Evolutionary conservation across 2,888 invertebrate genomes (phyloP), one percentile per base, ranked within the genome.

Genomic region (Metalampra italica): DNA sequence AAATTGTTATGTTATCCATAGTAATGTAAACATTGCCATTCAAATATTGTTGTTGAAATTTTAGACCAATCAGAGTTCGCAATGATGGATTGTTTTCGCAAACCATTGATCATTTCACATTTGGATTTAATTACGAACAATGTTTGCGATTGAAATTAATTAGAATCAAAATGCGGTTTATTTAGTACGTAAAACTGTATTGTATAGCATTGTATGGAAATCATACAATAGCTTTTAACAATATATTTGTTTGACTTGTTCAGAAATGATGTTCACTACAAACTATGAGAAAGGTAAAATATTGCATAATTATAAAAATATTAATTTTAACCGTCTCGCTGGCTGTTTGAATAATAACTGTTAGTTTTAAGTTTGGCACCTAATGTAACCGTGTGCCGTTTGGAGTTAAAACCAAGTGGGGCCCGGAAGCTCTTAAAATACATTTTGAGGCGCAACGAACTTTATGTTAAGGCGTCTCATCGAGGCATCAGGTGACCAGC

Each of bases 111-210:
- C n/a, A 32, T 32, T 32, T 32, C 9, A 32, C 8, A 32, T 32
- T 32, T 32, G 32, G 8, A 22, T 36, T 11, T 36, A 36, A 36
- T 36, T 22, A 22, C 22, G 22, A 3, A 22, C 5, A 2, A 3
- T 36, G 39, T 39, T 39, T 15, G 41, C 5, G 41, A 40, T 43
- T 30, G 29, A 48, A 44, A 34, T 40, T 46, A 46, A 40, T 46
- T 46, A 34, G 11, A 34, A 46, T 30, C 29, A n/a, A 3, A 32
- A 43, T 39, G 39, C 29, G 29, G 38, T 40, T 30, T 46, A 34
- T 11, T 11, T 34, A 34, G 22, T 22, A 22, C n/a, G n/a, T n/a
- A n/a, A n/a, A n/a, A n/a, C n/a, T 22, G 2, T 22, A 22, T 2
- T 22, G 22, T 22, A 3, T 5, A 22, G 5, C 22, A 22, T 22